A percentile compares a stretch with the other conserved stretches of the same genome.
These are phyloP conservation scores for Stenichneumon culpator DNA, from an alignment of 2,888 invertebrate genomes.

Conservation along the genomic window DNA sequence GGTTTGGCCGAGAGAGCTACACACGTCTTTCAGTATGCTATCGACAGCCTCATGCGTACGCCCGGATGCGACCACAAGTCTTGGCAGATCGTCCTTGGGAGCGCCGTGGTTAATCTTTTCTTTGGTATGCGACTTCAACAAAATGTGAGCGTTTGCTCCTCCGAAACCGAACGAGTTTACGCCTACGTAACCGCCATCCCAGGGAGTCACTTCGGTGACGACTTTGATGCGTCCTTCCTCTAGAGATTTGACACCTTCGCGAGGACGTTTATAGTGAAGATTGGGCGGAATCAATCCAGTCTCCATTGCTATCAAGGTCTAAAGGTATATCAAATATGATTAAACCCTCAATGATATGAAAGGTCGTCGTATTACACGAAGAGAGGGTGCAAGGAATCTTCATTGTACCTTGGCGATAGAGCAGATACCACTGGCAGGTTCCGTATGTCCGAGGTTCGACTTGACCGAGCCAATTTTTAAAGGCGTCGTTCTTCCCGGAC, in stretches of 20 bases:
- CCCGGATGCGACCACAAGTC: slow-evolving; percentile 91
- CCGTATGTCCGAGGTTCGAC: slow-evolving; percentile 97
- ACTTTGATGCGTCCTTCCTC: slow-evolving; percentile 89
- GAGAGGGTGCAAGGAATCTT: neutral
- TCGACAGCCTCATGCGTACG: slow-evolving; percentile 92
- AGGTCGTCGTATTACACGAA: neutral
- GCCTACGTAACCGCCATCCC: slow-evolving; percentile 91
- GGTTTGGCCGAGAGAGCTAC: neutral
- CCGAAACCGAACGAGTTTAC: slow-evolving; percentile 98
- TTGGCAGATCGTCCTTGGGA: slow-evolving; percentile 89
- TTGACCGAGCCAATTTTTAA: slow-evolving; percentile 96
- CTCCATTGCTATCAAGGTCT: slow-evolving; percentile 93
- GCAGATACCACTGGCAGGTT: slow-evolving; percentile 94
- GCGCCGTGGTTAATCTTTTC: slow-evolving; percentile 88
- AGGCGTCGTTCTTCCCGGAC: slow-evolving; percentile 90
- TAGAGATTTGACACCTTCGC: slow-evolving; percentile 88
- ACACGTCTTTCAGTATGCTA: slow-evolving; percentile 88
- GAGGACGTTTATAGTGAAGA: slow-evolving; percentile 90
- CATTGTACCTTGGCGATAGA: slow-evolving; percentile 91
- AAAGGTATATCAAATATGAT: slow-evolving; percentile 13
- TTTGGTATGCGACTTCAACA: slow-evolving; percentile 88
- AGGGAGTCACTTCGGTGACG: slow-evolving; percentile 90
- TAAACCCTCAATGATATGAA: neutral
- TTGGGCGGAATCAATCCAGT: slow-evolving; percentile 94
- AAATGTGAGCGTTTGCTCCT: slow-evolving; percentile 93